Base-by-base conservation (phyloP, 1,140 invertebrate species). In the Drosophila biarmipes region DNA sequence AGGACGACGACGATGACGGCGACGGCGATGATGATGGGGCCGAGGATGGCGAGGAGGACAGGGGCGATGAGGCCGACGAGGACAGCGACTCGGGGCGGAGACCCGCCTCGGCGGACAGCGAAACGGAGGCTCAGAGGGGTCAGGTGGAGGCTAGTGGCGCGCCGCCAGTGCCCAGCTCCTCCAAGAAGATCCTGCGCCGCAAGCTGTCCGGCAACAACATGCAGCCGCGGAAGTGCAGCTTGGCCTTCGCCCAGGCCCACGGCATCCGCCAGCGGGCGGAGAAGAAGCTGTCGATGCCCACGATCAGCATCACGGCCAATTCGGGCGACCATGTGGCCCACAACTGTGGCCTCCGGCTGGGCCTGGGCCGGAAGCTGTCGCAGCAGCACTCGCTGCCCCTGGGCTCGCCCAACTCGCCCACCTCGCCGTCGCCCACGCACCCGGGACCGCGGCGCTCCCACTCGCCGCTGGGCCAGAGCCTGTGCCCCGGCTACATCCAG, bases 401-500 rank as follows among this genome's bases (percentile, higher is more conserved):
- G 31, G n/a, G 34, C 29, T n/a, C n/a, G n/a, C n/a, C n/a, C n/a
- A 8, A 7, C 6, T 40, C 62, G 2, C 63, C 66, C 15, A 31
- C 1, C 17, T 40, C 38, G 7, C 34, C 48, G 35, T 51, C 43
- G 57, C 48, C 64, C 4, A 56, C 68, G 40, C n/a, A 15, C 2
- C 2, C 48, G 61, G 71, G 68, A 11, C 72, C 80, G 0, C 57
- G 80, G 15, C 82, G 87, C 8, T 86, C 91, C 0, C 87, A 79
- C 2, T 92, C 80, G 12, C 92, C 92, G 6, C 48, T 82, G 52
- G 80, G 72, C 2, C 69, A 85, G 38, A 79, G 74, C 21, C 63
- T 82, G 40, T 93, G 93, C 7, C 93, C 93, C 11, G 96, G 96
- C 3, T 97, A 97, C 78, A 95, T 96, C 61, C 95, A 96, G 84